Evolutionary conservation across 1,140 invertebrate genomes (phyloP).

Genomic region (Drosophila takahashii): DNA sequence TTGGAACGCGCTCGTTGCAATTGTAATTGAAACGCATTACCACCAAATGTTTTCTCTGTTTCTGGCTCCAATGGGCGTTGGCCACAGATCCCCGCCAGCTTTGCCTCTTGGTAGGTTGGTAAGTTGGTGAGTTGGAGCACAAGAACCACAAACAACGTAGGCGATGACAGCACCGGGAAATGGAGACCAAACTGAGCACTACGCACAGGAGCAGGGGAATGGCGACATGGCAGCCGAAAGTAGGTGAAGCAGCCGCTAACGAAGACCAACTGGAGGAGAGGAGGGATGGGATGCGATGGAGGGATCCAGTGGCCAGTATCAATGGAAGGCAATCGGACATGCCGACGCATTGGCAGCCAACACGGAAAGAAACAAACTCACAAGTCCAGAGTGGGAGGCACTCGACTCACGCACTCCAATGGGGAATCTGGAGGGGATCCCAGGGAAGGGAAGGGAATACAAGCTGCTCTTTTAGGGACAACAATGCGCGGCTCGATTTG

Average conservation of each 20-base stretch:
- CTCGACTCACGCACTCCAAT: conserved; percentile 52
- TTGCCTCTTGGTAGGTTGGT: not conserved
- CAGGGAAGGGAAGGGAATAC: not conserved
- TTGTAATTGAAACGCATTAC: conserved; percentile 79
- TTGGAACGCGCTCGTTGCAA: conserved; percentile 44
- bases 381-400: conserved; percentile 53
- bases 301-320: conserved; percentile 36
- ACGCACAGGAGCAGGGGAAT: conserved; percentile 17
- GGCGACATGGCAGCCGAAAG: conserved; percentile 64
- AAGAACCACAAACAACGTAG: conserved; percentile 56
- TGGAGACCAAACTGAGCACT: conserved; percentile 38
- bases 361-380: conserved; percentile 44
- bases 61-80: conserved; percentile 69
- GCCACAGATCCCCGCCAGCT: conserved; percentile 43
- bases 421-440: not conserved
- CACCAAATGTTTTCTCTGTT: conserved; percentile 50
- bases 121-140: not conserved
- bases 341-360: conserved; percentile 73
- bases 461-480: conserved; percentile 56
- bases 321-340: conserved; percentile 76
- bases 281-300: not conserved
- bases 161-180: conserved; percentile 72
- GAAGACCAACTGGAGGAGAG: conserved; percentile 12
- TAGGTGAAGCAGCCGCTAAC: conserved; percentile 71
- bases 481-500: conserved; percentile 72